Base-by-base conservation (phyloP, 2,113 vertebrate genomes). In the Tetraodon nigroviridis region DNA sequence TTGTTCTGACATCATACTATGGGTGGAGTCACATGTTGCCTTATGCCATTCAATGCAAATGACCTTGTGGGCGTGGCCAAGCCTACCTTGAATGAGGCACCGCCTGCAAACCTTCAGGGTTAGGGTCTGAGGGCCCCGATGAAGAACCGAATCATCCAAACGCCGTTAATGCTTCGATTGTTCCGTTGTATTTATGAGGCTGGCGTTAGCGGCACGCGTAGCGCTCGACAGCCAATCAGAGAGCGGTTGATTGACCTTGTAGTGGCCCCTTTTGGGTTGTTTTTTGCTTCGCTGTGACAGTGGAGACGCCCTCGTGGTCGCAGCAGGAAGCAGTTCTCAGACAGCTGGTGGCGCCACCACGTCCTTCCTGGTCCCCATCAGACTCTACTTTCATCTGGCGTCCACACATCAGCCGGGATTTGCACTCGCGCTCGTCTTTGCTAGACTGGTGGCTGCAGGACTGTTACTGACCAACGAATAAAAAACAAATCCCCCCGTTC, bases 1-100 rank as follows among this genome's bases (percentile, higher is more conserved):
- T 27, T 49, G 37, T 15, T 62, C 55, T 69, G 55, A 70, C 54
- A 58, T 67, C 55, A 49, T 48, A 51, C 47, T 0, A 71, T 40
- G 47, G 55, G 70, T 0, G 53, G 70, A 47, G 65, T 46, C 47
- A 56, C 56, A 69, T 64, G 51, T 68, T 32, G 46, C 80, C 73
- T 88, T 87, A 92, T 94, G 94, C 95, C 95, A 95, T 92, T 92
- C 94, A 95, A 91, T 93, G 94, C 96, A 96, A 95, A 90, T 71
- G 78, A 90, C 91, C 92, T 88, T n/a, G 51, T n/a, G 51, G 61
- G 59, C 62, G 53, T 73, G 11, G 51, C 22, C 3, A 22, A 29
- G 53, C 27, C 82, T 78, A 64, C 69, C 61, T 75, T 87, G 86
- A 73, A 86, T 82, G 69, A 63, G 57, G 67, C 58, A 13, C 32